phyloP scores from a whole-genome alignment of 2,797 vertebrate species.

The Sebastes trivittatus region DNA sequence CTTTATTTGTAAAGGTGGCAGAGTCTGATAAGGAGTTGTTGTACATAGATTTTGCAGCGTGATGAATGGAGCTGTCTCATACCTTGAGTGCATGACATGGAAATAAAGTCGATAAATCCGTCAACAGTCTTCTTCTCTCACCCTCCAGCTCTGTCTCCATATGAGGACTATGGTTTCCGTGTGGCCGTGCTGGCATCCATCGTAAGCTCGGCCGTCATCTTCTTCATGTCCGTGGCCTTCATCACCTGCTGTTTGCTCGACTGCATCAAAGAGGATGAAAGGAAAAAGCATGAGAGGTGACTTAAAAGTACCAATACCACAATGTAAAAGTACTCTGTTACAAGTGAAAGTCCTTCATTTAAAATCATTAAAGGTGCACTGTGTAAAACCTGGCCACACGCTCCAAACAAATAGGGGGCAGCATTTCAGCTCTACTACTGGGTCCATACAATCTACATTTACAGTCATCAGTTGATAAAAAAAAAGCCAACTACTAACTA shows the following conservation, averaged over 20 bases:
- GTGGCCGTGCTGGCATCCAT: conserved; percentile 91
- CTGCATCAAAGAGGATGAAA: conserved; percentile 84
- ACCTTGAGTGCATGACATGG: not conserved
- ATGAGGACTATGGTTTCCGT: conserved; percentile 88
- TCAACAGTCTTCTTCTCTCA: conserved; percentile 11
- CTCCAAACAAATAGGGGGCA: not conserved
- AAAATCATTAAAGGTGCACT: not conserved
- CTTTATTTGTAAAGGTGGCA: not conserved
- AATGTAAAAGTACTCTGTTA: not conserved
- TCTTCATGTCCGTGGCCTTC: conserved; percentile 93
- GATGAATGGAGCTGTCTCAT: not conserved
- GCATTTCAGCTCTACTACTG: not conserved
- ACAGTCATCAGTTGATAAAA: not conserved
- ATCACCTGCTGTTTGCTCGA: conserved; percentile 91
- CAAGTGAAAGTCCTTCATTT: not conserved
- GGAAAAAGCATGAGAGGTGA: conserved; percentile 74
- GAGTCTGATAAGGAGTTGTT: not conserved
- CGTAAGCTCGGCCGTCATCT: conserved; percentile 89
- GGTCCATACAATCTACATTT: too few species aligned
- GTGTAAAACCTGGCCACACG: not conserved
- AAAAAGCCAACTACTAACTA: not conserved
- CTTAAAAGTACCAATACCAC: not conserved
- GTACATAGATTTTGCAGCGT: not conserved
- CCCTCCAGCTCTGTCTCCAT: conserved; percentile 79
- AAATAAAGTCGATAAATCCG: conserved; percentile 2